A percentile compares a stretch with the other conserved stretches of the same genome.
Conservation (phyloP, 2,888 invertebrate genomes). For the Acrobasis repandana region DNA sequence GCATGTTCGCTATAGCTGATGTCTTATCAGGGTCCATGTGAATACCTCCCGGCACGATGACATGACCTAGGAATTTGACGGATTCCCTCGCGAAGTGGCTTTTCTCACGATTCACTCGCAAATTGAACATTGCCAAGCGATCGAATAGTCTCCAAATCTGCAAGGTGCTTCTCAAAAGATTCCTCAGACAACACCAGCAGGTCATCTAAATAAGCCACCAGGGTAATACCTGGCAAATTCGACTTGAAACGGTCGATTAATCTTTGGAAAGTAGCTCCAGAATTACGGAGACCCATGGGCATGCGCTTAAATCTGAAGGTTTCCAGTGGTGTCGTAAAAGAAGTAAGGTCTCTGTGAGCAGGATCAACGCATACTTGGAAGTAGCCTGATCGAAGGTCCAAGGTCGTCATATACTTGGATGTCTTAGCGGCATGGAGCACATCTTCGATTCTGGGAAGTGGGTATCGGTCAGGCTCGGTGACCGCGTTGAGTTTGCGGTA, state of each 20-base stretch:
- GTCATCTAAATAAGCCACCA: neutral
- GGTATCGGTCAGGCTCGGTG: neutral
- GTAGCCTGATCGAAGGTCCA: neutral
- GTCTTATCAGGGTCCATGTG: constrained; percentile 40
- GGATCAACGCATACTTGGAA: neutral
- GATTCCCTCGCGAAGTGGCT: constrained; percentile 10
- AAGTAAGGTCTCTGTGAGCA: neutral
- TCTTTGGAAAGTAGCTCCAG: constrained; percentile 19
- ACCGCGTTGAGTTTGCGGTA: neutral
- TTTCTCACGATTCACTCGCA: constrained; percentile 3
- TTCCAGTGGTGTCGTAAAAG: constrained; percentile 1
- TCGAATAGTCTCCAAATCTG: constrained; percentile 3
- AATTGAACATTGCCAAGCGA: neutral
- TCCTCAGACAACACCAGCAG: neutral
- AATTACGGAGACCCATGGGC: constrained; percentile 21
- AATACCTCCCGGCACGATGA: constrained; percentile 39
- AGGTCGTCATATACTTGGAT: neutral
- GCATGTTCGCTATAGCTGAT: constrained; percentile 35
- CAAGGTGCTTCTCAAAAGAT: constrained; percentile 1
- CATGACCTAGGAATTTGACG: constrained; percentile 44
- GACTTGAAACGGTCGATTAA: constrained; percentile 30
- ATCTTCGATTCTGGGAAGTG: constrained; percentile 1
- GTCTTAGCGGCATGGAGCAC: neutral
- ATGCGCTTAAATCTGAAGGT: constrained; percentile 21
- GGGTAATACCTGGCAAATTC: neutral